phyloP scores from a whole-genome alignment of 1,140 invertebrate species.

The Rhagoletis pomonella region DNA sequence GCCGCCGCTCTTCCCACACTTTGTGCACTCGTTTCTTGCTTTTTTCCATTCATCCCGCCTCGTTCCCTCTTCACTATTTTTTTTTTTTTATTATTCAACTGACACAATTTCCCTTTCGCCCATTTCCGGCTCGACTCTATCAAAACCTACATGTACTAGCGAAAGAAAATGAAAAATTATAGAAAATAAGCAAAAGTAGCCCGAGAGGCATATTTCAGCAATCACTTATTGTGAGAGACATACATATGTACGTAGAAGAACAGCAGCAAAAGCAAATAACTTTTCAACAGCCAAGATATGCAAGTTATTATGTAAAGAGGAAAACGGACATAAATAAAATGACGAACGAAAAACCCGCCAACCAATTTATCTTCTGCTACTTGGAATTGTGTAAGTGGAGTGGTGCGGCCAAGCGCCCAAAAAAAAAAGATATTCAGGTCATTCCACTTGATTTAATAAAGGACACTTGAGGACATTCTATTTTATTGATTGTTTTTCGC shows the following conservation, averaged over 20 bases:
- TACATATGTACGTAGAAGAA: background rate
- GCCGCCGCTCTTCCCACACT: background rate
- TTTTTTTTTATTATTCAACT: slow-evolving; percentile 15
- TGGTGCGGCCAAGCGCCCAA: no score
- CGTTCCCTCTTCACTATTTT: background rate
- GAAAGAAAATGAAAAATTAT: slow-evolving; percentile 31
- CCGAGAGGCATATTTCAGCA: slow-evolving; percentile 26
- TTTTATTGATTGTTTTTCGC: no score
- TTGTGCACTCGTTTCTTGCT: background rate
- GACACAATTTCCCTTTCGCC: slow-evolving; percentile 38
- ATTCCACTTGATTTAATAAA: background rate
- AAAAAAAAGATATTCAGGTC: background rate
- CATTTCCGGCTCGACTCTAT: slow-evolving; percentile 19
- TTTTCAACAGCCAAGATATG: background rate
- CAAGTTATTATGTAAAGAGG: background rate
- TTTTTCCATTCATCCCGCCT: background rate
- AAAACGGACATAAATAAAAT: background rate
- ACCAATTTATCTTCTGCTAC: no score
- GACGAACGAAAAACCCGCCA: background rate
- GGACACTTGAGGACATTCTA: background rate
- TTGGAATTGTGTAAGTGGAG: no score
- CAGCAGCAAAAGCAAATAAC: background rate
- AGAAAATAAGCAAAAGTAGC: slow-evolving; percentile 11
- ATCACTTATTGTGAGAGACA: background rate
- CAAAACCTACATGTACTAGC: background rate